Evolutionary conservation across 2,888 invertebrate species (phyloP).

Genomic region (Acrobeloides nanus): DNA sequence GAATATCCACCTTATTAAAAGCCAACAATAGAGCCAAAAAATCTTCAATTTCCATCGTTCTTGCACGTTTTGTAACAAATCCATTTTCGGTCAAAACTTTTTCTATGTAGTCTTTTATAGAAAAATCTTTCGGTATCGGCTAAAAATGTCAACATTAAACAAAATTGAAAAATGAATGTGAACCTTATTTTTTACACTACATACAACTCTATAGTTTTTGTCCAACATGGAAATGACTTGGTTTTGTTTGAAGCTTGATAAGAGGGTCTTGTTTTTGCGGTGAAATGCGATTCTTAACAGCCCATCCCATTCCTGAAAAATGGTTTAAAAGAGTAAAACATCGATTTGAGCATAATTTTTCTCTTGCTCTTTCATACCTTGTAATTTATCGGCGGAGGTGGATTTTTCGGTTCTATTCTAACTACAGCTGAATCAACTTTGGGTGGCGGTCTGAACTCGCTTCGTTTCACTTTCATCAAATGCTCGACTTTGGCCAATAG

Average conservation of each 20-base stretch:
- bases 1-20: slow-evolving; percentile 85
- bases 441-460: slow-evolving; percentile 95
- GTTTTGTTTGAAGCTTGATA: slow-evolving; percentile 75
- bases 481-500: slow-evolving; percentile 80
- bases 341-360: background rate
- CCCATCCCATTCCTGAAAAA: slow-evolving; percentile 86
- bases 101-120: slow-evolving; percentile 73
- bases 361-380: slow-evolving; percentile 52
- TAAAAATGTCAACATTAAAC: slow-evolving; percentile 55
- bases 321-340: background rate
- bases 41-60: slow-evolving; percentile 92
- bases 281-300: slow-evolving; percentile 86
- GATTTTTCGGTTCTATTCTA: slow-evolving; percentile 89
- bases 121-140: slow-evolving; percentile 71
- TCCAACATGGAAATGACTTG: slow-evolving; percentile 72
- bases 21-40: slow-evolving; percentile 76
- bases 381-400: slow-evolving; percentile 89
- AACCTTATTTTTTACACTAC: slow-evolving; percentile 76
- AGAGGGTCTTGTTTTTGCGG: slow-evolving; percentile 90
- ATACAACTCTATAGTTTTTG: slow-evolving; percentile 81
- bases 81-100: slow-evolving; percentile 65
- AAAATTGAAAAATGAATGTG: slow-evolving; percentile 22
- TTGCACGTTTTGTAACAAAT: slow-evolving; percentile 72
- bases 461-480: slow-evolving; percentile 75
- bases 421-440: slow-evolving; percentile 98